Evolutionary conservation across 2,888 invertebrate genomes (phyloP).

Genomic region (Drosophila macrospina): DNA sequence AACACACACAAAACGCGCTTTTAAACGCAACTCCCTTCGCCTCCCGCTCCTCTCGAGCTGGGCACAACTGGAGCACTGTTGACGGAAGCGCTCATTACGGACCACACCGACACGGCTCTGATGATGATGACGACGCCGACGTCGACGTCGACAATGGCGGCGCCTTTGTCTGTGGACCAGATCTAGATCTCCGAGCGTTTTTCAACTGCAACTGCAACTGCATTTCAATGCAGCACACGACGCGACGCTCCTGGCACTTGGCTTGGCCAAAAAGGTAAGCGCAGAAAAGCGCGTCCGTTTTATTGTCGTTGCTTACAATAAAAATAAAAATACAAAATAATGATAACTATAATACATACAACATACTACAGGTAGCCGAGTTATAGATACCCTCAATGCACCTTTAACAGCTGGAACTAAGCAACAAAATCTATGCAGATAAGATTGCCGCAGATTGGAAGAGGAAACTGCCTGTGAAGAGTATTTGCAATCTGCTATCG

Average conservation of each 20-base stretch:
- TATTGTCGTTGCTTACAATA: slow-evolving; percentile 24
- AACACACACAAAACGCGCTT: slow-evolving; percentile 55
- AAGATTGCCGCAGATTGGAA: too few species aligned
- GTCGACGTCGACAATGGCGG: neutral
- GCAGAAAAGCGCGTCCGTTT: slow-evolving; percentile 25
- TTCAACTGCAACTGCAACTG: slow-evolving; percentile 23
- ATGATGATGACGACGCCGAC: neutral
- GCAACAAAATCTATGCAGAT: too few species aligned
- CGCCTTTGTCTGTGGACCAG: slow-evolving; percentile 56
- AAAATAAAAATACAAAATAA: slow-evolving; percentile 32
- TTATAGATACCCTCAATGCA: slow-evolving; percentile 2
- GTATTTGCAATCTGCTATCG: neutral
- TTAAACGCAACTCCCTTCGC: slow-evolving; percentile 41
- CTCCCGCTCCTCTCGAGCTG: slow-evolving; percentile 15
- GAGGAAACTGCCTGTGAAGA: neutral
- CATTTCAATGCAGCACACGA: slow-evolving; percentile 52
- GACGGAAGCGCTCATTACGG: slow-evolving; percentile 59
- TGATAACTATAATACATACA: slow-evolving; percentile 21
- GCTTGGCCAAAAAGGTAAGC: slow-evolving; percentile 60
- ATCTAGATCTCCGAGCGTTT: slow-evolving; percentile 28
- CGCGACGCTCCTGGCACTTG: slow-evolving; percentile 35
- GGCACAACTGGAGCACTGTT: slow-evolving; percentile 44
- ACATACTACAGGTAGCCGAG: neutral
- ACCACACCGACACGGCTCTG: slow-evolving; percentile 38
- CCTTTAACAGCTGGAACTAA: neutral